Conservation (phyloP, 1,140 invertebrate genomes). For the Ylistrum balloti region DNA sequence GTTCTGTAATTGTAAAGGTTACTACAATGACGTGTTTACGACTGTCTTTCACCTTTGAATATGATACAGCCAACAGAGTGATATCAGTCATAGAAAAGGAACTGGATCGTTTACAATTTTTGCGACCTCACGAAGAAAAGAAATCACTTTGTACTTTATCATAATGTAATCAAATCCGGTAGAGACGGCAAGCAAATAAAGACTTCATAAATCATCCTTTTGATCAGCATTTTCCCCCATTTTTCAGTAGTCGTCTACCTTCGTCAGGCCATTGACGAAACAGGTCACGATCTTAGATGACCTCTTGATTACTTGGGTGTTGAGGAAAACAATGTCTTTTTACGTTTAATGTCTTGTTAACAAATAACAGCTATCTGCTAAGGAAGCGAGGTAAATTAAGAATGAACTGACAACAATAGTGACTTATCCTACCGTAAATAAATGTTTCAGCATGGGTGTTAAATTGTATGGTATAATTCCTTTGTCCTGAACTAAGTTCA, state of each 20-base stretch:
- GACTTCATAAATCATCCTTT: neutral
- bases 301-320: neutral
- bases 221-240: neutral
- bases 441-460: neutral
- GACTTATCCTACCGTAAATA: neutral
- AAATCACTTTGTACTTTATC: constrained; percentile 40
- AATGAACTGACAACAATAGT: neutral
- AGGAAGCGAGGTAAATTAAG: neutral
- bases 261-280: neutral
- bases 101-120: constrained; percentile 18
- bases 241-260: neutral
- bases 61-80: neutral
- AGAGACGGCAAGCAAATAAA: neutral
- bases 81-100: neutral
- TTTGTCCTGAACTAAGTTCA: neutral
- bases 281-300: neutral
- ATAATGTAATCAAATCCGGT: neutral
- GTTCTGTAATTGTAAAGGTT: neutral
- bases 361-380: neutral
- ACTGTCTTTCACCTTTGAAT: neutral
- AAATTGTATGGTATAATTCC: neutral
- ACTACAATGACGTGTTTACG: neutral
- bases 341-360: neutral
- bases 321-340: neutral
- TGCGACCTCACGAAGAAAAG: neutral